Evolutionary conservation across 2,888 invertebrate genomes (phyloP), one percentile per base, ranked within the genome.

Genomic region (Dasysyrphus albostriatus): DNA sequence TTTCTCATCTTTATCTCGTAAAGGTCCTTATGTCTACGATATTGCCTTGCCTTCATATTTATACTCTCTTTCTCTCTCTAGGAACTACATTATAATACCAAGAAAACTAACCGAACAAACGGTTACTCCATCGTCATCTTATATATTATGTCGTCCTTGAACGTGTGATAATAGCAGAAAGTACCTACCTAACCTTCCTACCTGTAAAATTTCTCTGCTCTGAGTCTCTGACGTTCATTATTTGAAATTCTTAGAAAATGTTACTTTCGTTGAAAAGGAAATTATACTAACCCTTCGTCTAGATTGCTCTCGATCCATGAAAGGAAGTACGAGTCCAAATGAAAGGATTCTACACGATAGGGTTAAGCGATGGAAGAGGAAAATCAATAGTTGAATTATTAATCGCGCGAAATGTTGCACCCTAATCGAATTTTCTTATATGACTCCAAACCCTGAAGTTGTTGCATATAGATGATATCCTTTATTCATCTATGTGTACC

Each of bases 381-480:
- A 61, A 39, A 61, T 61, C 61, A 61, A 39, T 32, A 16, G 24
- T 24, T 61, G 61, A 61, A 61, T 61, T 61, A 59, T 59, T 59
- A 59, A 59, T 59, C 24, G 59, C 59, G 59, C 39, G 59, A 59
- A 59, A 59, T 39, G 59, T 59, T 59, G 39, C 59, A 59, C 37
- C 59, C 39, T 59, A 59, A 59, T 59, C 59, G 12, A 59, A 12
- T 56, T 56, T 32, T 34, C 16, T n/a, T 34, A 0, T 6, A 51
- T 42, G 9, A 10, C 34, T 37, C 19, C 8, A 24, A 39, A 59
- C 39, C 39, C 56, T 56, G 16, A 34, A 34, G 8, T 54, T 61
- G 7, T 39, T 39, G 61, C 14, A 61, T 61, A 54, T 32, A n/a
- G n/a, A n/a, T n/a, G n/a, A n/a, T n/a, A 32, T 54, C 61, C 42